Evolutionary conservation across 2,113 vertebrate species (phyloP).

Genomic region (Chrysochloris asiatica): DNA sequence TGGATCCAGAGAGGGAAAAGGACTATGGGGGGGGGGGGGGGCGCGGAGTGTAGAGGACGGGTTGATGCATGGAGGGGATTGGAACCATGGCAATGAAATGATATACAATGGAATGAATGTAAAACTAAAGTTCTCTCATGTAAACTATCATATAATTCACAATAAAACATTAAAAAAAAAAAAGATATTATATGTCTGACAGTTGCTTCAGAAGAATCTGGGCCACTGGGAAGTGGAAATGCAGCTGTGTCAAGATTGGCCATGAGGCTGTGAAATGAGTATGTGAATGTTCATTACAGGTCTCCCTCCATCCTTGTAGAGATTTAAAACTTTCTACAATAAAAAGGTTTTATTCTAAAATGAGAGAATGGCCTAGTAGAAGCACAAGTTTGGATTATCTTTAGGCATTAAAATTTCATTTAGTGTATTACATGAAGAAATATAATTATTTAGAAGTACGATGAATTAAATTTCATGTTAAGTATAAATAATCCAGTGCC

Average conservation of each 20-base stretch:
- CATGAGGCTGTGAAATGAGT: background rate
- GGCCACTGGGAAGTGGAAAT: background rate
- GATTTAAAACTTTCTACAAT: slow-evolving; percentile 47
- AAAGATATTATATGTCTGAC: background rate
- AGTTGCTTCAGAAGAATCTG: background rate
- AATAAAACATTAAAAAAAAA: too few species aligned
- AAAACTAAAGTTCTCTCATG: too few species aligned
- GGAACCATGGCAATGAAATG: too few species aligned
- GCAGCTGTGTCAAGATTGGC: background rate
- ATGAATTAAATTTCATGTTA: slow-evolving; percentile 72
- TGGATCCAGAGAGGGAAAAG: too few species aligned
- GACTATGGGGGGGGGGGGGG: too few species aligned
- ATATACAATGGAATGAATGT: too few species aligned
- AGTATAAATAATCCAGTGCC: slow-evolving; percentile 74
- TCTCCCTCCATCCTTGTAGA: background rate
- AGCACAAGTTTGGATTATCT: slow-evolving; percentile 31
- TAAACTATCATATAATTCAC: too few species aligned
- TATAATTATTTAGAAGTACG: slow-evolving; percentile 76
- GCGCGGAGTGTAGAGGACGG: too few species aligned
- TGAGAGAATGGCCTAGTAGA: background rate
- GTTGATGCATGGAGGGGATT: too few species aligned
- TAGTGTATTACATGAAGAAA: slow-evolving; percentile 47
- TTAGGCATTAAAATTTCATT: slow-evolving; percentile 56
- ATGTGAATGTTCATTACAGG: background rate
- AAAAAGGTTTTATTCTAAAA: slow-evolving; percentile 30